Evolutionary conservation across 2,797 vertebrate species (phyloP).

Genomic region (Cynodonichthys magdalenae): DNA sequence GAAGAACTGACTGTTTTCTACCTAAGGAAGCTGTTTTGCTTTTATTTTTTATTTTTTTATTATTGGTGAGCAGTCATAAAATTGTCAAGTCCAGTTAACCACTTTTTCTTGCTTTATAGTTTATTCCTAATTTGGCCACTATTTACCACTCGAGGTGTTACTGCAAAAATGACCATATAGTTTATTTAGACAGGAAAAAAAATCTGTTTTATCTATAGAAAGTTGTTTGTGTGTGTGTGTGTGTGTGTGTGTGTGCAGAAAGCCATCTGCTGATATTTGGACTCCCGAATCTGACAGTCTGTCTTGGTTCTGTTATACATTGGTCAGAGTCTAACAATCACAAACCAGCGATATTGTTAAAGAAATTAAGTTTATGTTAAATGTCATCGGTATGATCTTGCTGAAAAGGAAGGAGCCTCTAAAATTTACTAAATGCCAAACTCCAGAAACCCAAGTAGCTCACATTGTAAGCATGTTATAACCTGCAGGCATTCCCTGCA

Average conservation of each 20-base stretch:
- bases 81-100: not conserved
- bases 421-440: conserved; percentile 38
- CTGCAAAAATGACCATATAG: not conserved
- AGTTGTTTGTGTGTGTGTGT: too few species aligned
- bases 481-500: conserved; percentile 26
- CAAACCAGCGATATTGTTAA: conserved; percentile 15
- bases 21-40: not conserved
- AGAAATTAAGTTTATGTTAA: conserved; percentile 6
- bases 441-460: conserved; percentile 19
- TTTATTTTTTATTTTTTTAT: not conserved
- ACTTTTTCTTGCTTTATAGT: not conserved
- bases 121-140: not conserved
- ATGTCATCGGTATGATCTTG: conserved; percentile 12
- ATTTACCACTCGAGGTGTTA: too few species aligned
- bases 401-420: conserved; percentile 18
- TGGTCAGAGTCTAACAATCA: conserved; percentile 11
- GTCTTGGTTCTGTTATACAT: conserved; percentile 21
- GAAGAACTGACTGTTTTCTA: conserved; percentile 16
- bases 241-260: too few species aligned
- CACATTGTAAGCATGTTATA: conserved; percentile 16
- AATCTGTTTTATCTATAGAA: not conserved
- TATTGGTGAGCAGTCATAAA: not conserved
- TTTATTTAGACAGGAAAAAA: conserved; percentile 4
- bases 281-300: conserved; percentile 17
- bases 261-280: conserved; percentile 42